Evolutionary conservation across 2,888 invertebrate species (phyloP).

Genomic region (Epirrhoe alternata): DNA sequence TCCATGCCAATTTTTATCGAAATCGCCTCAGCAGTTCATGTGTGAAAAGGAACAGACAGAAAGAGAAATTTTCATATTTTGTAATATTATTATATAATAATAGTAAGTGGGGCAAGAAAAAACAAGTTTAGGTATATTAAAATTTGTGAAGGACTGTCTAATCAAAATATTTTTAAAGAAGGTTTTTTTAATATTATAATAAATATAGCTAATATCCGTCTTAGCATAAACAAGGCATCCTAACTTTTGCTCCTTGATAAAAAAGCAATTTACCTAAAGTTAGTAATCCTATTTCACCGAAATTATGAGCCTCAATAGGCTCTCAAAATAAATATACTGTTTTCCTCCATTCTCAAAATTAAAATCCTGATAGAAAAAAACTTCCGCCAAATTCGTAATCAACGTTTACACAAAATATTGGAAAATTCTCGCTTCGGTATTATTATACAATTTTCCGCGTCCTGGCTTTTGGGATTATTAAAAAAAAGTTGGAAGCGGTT

Average conservation of each 20-base stretch:
- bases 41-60: too few relatives aligned
- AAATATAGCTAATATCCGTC: too few relatives aligned
- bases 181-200: too few relatives aligned
- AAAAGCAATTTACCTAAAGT: conserved; percentile 1
- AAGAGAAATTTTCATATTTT: too few relatives aligned
- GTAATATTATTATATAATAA: too few relatives aligned
- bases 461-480: conserved; percentile 27
- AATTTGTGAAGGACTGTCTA: not conserved
- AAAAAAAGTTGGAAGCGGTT: conserved; percentile 17
- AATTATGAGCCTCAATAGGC: not conserved
- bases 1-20: too few relatives aligned
- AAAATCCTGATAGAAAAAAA: conserved; percentile 21
- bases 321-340: conserved; percentile 8
- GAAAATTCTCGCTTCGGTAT: conserved; percentile 24
- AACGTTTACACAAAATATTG: conserved; percentile 35
- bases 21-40: too few relatives aligned
- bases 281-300: not conserved
- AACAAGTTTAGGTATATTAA: too few relatives aligned
- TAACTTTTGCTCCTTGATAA: not conserved
- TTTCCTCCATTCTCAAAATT: conserved; percentile 26
- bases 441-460: conserved; percentile 27
- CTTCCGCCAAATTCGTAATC: conserved; percentile 22
- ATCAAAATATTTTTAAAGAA: not conserved
- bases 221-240: not conserved
- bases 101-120: too few relatives aligned